Conservation (phyloP, 2,797 vertebrate genomes). For the Lophius americanus region DNA sequence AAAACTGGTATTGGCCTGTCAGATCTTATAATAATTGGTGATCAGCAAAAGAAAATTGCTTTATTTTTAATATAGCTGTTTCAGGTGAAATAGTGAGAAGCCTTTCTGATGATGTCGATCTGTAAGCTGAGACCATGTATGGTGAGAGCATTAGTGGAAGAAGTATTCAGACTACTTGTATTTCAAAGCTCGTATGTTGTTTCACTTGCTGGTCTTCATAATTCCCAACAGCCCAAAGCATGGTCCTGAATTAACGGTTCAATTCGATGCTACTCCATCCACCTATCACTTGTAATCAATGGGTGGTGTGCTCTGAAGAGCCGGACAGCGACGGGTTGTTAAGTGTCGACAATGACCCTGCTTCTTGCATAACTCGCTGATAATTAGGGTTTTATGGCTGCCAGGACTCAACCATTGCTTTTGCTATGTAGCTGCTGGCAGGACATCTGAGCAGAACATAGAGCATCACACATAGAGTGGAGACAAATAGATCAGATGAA, state of each 20-base stretch:
- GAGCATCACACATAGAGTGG: neutral
- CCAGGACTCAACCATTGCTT: constrained; percentile 43
- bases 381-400: constrained; percentile 55
- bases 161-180: neutral
- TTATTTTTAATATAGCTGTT: no score
- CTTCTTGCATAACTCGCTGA: constrained; percentile 49
- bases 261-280: constrained; percentile 27
- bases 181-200: neutral
- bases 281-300: constrained; percentile 26
- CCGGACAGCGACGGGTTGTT: constrained; percentile 19
- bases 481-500: constrained; percentile 2
- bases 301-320: constrained; percentile 29
- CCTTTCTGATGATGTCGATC: no score
- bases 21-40: no score
- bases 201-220: neutral
- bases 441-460: constrained; percentile 29
- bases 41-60: no score
- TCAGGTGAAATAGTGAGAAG: no score
- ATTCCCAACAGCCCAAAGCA: constrained; percentile 10
- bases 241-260: constrained; percentile 10
- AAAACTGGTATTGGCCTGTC: no score
- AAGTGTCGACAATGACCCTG: constrained; percentile 28
- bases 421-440: constrained; percentile 30
- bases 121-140: no score
- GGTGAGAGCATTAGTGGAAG: no score